Evolutionary conservation across 2,888 invertebrate genomes (phyloP), one percentile per base, ranked within the genome.

Genomic region (Parapristionchus giblindavisi): DNA sequence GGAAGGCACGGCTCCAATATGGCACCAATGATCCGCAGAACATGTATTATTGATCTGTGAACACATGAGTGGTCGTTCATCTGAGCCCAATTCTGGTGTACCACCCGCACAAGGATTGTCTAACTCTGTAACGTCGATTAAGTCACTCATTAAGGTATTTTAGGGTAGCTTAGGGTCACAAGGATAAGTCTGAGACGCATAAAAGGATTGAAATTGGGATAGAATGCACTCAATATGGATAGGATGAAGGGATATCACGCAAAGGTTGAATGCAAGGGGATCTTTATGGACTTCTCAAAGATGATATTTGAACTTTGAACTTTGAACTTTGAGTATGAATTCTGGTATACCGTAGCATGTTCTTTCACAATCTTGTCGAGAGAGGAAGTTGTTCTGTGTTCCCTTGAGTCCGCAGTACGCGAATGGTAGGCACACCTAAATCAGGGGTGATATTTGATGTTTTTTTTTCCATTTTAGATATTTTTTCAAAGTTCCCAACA

Each of bases 51-150:
- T 66, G 27, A 77, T 63, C 27, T 66, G n/a, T 0, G 81, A 77
- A 77, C 86, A 86, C 38, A 80, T 81, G 8, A 81, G 77, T 24
- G 85, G 84, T 6, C 83, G 80, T 65, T 79, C 80, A 75, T 80
- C 77, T 52, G 79, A 65, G 54, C 75, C 74, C 80, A 86, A 78
- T 61, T 83, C 82, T 34, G 87, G 87, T 14, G 82, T 81, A 21
- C 87, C 87, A 14, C 78, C 78, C 60, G 86, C 83, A 65, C 87
- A 87, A 2, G 87, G 87, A 68, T 85, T 87, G 76, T 84, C 85
- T 60, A 87, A 76, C 79, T 85, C 86, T 86, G 77, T 51, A 29
- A 14, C 11, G 6, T 24, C 6, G 40, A 24, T 4, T 14, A 56
- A 56, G 21, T 6, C 52, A 8, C n/a, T 6, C 52, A 24, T 27